Percentiles rank a stretch among this genome's conserved stretches.
phyloP scores from a whole-genome alignment of 1,140 invertebrate species.

The Trinorchestia longiramus region DNA sequence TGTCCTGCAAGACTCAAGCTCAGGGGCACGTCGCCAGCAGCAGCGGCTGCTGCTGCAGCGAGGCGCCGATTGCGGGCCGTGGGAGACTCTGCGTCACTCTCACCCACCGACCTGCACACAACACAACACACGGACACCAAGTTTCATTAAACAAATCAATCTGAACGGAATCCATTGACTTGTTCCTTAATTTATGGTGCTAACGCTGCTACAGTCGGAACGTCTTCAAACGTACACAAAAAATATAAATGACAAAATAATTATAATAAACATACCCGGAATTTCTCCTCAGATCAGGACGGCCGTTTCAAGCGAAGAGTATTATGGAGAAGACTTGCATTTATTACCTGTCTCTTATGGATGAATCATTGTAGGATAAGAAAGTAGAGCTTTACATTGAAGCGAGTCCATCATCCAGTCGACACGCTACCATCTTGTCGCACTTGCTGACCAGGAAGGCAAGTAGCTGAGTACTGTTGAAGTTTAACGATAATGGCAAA shows the following conservation, averaged over 20 bases:
- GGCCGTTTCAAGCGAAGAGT: background rate
- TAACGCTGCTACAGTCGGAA: no score
- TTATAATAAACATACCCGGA: no score
- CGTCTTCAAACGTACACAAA: no score
- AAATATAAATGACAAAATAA: no score
- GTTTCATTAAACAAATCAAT: no score
- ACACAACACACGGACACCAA: background rate
- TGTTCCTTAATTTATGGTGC: no score
- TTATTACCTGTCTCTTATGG: background rate
- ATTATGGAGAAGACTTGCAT: background rate
- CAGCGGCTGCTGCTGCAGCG: background rate
- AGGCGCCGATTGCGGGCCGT: background rate
- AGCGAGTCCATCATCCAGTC: background rate
- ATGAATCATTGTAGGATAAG: background rate
- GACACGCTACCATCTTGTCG: background rate
- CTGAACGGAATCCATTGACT: no score
- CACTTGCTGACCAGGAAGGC: background rate
- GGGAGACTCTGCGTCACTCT: slow-evolving; percentile 7
- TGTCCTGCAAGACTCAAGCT: background rate
- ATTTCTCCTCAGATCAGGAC: background rate
- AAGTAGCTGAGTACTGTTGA: no score
- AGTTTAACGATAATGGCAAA: background rate
- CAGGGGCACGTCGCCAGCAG: slow-evolving; percentile 23
- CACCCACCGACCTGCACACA: background rate
- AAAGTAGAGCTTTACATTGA: background rate